These are phyloP conservation scores for Geococcyx californianus DNA, from an alignment of 2,113 vertebrate species.

Conservation along the genomic window DNA sequence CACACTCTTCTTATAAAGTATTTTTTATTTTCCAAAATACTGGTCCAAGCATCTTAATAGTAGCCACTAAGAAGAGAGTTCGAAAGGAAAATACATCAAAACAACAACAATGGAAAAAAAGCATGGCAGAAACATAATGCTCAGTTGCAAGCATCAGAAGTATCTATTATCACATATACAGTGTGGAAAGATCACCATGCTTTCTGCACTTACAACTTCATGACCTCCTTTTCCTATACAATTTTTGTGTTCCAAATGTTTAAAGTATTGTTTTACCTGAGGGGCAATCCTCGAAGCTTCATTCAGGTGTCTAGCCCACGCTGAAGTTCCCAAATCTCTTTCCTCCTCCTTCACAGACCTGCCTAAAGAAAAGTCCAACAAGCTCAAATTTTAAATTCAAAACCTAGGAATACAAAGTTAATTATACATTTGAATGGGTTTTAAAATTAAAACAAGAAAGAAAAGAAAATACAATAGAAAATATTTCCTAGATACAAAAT, in stretches of 20 bases:
- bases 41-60: neutral
- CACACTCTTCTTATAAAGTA: neutral
- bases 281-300: constrained; percentile 73
- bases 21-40: neutral
- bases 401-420: neutral
- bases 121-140: neutral
- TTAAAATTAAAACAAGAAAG: neutral
- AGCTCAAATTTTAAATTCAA: neutral
- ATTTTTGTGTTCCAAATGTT: neutral
- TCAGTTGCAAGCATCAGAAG: neutral
- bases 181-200: neutral
- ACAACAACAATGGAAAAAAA: neutral
- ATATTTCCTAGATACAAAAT: neutral
- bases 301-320: constrained; percentile 71
- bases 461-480: neutral
- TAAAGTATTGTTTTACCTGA: constrained; percentile 74
- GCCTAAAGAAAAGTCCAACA: constrained; percentile 64
- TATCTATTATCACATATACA: neutral
- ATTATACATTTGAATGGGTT: neutral
- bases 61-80: neutral
- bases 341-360: constrained; percentile 74
- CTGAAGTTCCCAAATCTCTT: constrained; percentile 73
- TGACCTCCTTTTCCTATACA: neutral
- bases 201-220: neutral
- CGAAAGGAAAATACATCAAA: neutral